Percentiles rank a stretch among this genome's conserved stretches.
These are phyloP conservation scores for Babyrousa celebensis DNA, from an alignment of 2,797 vertebrate genomes.

Conservation along the genomic window DNA sequence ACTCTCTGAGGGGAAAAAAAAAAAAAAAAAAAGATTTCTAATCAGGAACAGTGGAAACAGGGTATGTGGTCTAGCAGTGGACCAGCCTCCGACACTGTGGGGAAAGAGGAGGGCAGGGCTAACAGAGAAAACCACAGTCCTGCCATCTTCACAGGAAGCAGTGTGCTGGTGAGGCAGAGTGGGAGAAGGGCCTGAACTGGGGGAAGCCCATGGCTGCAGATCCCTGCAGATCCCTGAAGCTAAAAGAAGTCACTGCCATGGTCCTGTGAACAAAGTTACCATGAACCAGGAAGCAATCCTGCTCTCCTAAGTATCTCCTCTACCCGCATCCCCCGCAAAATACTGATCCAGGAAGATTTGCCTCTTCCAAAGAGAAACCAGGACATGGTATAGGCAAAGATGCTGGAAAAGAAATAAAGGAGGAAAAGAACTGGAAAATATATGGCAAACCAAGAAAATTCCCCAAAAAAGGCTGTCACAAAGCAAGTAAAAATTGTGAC, in stretches of 20 bases:
- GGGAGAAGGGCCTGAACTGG: not conserved
- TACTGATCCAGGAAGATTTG: not conserved
- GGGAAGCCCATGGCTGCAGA: not conserved
- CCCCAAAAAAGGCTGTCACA: conserved; percentile 1
- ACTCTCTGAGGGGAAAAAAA: not conserved
- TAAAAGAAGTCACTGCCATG: not conserved
- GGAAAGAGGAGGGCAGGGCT: not conserved
- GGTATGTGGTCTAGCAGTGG: not conserved
- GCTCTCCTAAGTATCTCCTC: not conserved
- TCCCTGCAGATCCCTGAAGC: not conserved
- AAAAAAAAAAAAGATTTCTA: not conserved
- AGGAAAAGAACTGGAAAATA: not conserved
- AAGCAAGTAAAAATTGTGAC: conserved; percentile 59
- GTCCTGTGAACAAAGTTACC: not conserved
- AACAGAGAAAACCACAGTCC: not conserved
- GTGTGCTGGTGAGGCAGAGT: not conserved
- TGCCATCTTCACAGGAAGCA: conserved; percentile 40
- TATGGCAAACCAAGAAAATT: not conserved
- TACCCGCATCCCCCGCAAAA: not conserved
- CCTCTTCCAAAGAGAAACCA: not conserved
- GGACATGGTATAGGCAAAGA: not conserved
- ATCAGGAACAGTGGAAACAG: not conserved
- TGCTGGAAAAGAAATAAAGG: not conserved
- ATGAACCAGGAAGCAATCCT: not conserved
- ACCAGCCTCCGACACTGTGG: not conserved